Evolutionary conservation across 2,888 invertebrate genomes (phyloP).

Genomic region (Pyrocoelia pectoralis): DNA sequence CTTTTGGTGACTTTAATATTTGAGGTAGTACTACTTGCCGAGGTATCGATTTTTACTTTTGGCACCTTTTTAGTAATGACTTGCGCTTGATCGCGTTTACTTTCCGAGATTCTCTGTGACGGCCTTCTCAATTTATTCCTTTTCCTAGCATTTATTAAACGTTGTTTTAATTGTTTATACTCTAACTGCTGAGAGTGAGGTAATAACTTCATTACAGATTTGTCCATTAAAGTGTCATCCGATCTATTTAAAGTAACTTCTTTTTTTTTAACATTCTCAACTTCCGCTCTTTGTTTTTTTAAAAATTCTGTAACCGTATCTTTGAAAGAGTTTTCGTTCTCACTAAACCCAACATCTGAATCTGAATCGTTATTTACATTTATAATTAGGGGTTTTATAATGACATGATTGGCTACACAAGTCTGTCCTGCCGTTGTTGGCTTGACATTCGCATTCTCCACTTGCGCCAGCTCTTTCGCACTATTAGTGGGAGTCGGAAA

Average conservation of each 20-base stretch:
- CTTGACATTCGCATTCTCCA: neutral
- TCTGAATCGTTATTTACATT: slow-evolving; percentile 55
- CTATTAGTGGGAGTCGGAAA: neutral
- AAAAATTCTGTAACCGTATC: slow-evolving; percentile 53
- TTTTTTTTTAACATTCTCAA: slow-evolving; percentile 45
- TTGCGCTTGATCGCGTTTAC: neutral
- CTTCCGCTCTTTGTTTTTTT: slow-evolving; percentile 55
- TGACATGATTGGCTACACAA: neutral
- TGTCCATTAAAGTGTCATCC: slow-evolving; percentile 39
- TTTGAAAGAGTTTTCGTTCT: slow-evolving; percentile 15
- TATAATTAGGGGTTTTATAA: slow-evolving; percentile 56
- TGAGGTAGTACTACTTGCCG: slow-evolving; percentile 2
- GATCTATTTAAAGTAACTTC: slow-evolving; percentile 19
- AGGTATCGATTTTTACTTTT: slow-evolving; percentile 23
- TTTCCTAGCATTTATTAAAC: slow-evolving; percentile 49
- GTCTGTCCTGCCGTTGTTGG: neutral
- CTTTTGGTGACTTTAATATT: slow-evolving; percentile 12
- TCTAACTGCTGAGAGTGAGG: slow-evolving; percentile 57
- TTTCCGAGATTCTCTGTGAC: slow-evolving; percentile 17
- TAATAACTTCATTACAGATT: slow-evolving; percentile 55
- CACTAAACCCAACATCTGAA: slow-evolving; percentile 40
- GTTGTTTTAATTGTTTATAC: slow-evolving; percentile 54
- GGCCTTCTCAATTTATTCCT: slow-evolving; percentile 21
- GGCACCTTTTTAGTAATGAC: slow-evolving; percentile 21
- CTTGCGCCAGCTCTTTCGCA: neutral